Percentiles rank a stretch among this genome's conserved stretches.
Evolutionary conservation across 2,888 invertebrate species (phyloP).

Genomic region (Mechanitis mazaeus): DNA sequence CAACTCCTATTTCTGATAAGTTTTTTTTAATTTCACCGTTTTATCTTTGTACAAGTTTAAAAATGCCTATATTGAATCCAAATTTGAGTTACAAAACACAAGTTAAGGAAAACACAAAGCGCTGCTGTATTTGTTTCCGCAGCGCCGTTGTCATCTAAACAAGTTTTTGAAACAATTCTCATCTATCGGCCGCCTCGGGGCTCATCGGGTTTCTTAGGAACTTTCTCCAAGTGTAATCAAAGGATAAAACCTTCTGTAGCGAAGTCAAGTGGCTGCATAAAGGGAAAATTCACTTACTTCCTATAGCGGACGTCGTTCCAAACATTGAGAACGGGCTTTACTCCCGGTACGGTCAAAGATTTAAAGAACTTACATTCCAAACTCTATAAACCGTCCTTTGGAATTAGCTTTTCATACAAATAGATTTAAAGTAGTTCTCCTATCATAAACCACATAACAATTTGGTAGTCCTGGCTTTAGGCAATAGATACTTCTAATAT

Average conservation of each 20-base stretch:
- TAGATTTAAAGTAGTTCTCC: too few relatives aligned
- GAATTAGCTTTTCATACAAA: too few relatives aligned
- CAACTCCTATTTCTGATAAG: neutral
- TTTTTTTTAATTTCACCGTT: neutral
- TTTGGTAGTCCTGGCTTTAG: too few relatives aligned
- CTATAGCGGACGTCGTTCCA: conserved; percentile 58
- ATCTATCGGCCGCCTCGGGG: conserved; percentile 43
- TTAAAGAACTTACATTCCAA: conserved; percentile 29
- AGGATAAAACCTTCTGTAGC: conserved; percentile 60
- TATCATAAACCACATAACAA: neutral
- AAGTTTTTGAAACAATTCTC: conserved; percentile 51
- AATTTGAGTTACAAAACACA: neutral
- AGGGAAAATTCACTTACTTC: conserved; percentile 70
- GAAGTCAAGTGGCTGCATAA: conserved; percentile 63
- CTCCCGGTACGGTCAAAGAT: conserved; percentile 31
- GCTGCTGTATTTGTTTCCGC: conserved; percentile 7
- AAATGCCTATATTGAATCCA: neutral
- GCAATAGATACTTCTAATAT: too few relatives aligned
- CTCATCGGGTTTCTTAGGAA: conserved; percentile 44
- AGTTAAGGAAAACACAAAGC: conserved; percentile 5
- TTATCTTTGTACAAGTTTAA: neutral
- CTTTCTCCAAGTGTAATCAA: conserved; percentile 59
- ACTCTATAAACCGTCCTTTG: neutral
- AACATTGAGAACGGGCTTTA: conserved; percentile 49
- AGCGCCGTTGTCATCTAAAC: conserved; percentile 32